Base-by-base conservation (phyloP, 2,888 invertebrate species). In the Hecatera dysodea region DNA sequence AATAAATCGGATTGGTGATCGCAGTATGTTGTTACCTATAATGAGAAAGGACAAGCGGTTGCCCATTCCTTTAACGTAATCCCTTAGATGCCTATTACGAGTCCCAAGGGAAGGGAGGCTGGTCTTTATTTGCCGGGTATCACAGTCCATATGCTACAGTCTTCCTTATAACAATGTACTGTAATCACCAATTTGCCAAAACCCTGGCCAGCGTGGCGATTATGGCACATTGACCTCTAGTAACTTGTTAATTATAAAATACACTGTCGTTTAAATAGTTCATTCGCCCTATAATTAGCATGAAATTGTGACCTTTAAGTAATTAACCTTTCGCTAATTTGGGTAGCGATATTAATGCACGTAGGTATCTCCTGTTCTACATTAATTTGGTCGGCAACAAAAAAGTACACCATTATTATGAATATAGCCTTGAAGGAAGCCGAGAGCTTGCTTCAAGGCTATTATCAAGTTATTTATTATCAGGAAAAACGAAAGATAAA, bases 321-420 rank as follows among this genome's bases (percentile, higher is more conserved):
- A 70, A 83, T 75, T 70, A 83, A 70, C 69, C 44, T 72, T 65
- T 52, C 7, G 24, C 36, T 81, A 72, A 73, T 67, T 75, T 67
- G 27, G 50, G 24, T 24, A 62, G 57, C 19, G 6, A 72, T 70
- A 72, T 74, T 65, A 82, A 59, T 66, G 64, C 55, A 60, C 59
- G 64, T 61, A 66, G 22, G 36, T 56, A 62, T 19, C 39, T 52
- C 57, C 44, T 33, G 29, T 29, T n/a, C 19, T 48, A 53, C 24
- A 60, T 78, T 64, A 78, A 83, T 81, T 72, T 73, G 29, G 36
- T 62, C 9, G 55, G 55, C n/a, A 19, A 39, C 17, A 72, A 76
- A 82, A 71, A 70, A 72, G 46, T 36, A 33, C 0, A 33, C 36
- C 52, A 72, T 66, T 53, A 68, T 69, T 75, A 60, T 46, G 73